Evolutionary conservation across 2,797 vertebrate species (phyloP).

Genomic region (Pachyuromys duprasi): DNA sequence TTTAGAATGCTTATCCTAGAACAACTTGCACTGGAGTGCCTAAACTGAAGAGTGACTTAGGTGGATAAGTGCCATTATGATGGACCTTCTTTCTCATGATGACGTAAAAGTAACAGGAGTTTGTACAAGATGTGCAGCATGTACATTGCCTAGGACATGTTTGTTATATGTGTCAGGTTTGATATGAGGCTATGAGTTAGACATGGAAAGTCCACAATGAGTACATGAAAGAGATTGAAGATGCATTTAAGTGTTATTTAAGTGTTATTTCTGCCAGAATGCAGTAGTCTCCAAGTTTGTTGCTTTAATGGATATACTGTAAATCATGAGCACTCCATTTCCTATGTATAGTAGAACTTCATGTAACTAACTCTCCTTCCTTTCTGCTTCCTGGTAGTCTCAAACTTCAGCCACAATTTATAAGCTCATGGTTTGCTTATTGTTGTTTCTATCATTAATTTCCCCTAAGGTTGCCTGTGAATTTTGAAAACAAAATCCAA

Average conservation of each 20-base stretch:
- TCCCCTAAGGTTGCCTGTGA: not conserved
- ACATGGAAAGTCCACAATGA: not conserved
- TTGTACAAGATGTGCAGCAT: not conserved
- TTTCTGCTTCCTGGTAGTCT: constrained; percentile 11
- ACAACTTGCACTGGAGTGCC: no score
- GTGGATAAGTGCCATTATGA: rapidly evolving
- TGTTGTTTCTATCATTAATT: not conserved
- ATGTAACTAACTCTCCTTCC: not conserved
- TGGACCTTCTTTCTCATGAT: not conserved
- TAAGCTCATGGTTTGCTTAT: not conserved
- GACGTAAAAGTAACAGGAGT: not conserved
- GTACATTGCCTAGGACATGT: not conserved
- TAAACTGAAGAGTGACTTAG: not conserved
- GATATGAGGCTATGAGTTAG: not conserved
- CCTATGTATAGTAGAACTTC: not conserved
- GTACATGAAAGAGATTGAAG: not conserved
- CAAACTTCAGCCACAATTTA: constrained; percentile 25
- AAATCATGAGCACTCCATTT: not conserved
- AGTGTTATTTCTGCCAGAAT: not conserved
- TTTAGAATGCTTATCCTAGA: no score
- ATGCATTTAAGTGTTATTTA: not conserved
- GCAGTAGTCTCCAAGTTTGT: constrained; percentile 20
- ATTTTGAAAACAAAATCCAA: not conserved
- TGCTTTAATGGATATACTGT: constrained; percentile 45
- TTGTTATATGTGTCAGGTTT: not conserved